Percentiles rank a stretch among this genome's conserved stretches.
Evolutionary conservation across 2,113 vertebrate genomes (phyloP).

Genomic region (Opisthocomus hoazin): DNA sequence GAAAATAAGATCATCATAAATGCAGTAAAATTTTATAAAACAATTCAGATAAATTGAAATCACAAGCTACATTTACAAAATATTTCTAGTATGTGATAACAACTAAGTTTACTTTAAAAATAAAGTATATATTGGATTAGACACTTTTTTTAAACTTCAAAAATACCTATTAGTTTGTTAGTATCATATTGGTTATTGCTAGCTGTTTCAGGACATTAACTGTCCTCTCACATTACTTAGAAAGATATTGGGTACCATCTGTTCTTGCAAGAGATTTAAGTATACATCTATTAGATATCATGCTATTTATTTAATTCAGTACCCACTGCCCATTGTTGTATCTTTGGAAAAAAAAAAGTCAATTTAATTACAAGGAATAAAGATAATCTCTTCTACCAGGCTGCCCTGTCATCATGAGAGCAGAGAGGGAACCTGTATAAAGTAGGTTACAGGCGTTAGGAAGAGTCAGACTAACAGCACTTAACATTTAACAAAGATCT

Average conservation of each 20-base stretch:
- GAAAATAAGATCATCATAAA: not conserved
- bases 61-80: not conserved
- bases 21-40: not conserved
- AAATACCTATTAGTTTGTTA: slow-evolving; percentile 61
- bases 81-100: not conserved
- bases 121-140: not conserved
- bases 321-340: slow-evolving; percentile 76
- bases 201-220: slow-evolving; percentile 84
- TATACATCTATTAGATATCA: slow-evolving; percentile 77
- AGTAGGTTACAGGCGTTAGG: slow-evolving; percentile 61
- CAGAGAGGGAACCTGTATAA: slow-evolving; percentile 52
- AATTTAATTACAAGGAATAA: slow-evolving; percentile 86
- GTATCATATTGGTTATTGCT: slow-evolving; percentile 61
- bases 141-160: slow-evolving; percentile 56
- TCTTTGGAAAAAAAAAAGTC: slow-evolving; percentile 66
- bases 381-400: slow-evolving; percentile 79
- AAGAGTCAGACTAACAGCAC: slow-evolving; percentile 57
- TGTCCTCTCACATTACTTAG: slow-evolving; percentile 83
- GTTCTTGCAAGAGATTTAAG: slow-evolving; percentile 79
- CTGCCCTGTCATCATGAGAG: slow-evolving; percentile 64
- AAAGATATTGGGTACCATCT: slow-evolving; percentile 83
- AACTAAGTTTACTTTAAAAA: not conserved
- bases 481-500: slow-evolving; percentile 71
- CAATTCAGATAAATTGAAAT: not conserved
- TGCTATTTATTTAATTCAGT: slow-evolving; percentile 85